Conservation (phyloP, 2,113 vertebrate genomes). For the Syngnathoides biaculeatus region DNA sequence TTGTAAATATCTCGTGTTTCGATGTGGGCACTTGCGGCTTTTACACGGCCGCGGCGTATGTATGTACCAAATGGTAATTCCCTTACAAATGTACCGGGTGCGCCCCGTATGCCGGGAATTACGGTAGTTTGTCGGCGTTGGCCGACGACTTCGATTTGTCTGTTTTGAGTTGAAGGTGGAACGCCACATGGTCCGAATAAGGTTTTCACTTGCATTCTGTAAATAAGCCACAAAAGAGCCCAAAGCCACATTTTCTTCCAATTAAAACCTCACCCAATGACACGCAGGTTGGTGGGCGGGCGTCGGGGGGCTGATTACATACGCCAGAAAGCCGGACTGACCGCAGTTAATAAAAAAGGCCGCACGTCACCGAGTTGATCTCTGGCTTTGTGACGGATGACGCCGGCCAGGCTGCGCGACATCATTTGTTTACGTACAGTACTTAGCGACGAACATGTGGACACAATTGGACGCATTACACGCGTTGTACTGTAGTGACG, state of each 20-base stretch:
- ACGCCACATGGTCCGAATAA: background rate
- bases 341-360: background rate
- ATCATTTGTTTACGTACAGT: background rate
- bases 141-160: no score
- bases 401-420: background rate
- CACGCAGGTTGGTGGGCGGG: conserved; percentile 33
- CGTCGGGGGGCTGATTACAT: conserved; percentile 20
- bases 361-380: background rate
- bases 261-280: conserved; percentile 40
- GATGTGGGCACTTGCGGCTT: no score
- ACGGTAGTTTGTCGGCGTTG: no score
- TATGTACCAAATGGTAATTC: no score
- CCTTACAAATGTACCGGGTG: no score
- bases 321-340: conserved; percentile 13
- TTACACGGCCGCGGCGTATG: no score
- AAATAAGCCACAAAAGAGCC: conserved; percentile 16
- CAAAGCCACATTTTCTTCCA: conserved; percentile 39
- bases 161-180: no score
- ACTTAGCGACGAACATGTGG: background rate
- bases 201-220: background rate
- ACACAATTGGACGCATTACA: no score
- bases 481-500: background rate
- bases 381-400: background rate
- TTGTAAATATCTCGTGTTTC: no score
- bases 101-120: no score